Evolutionary conservation across 2,888 invertebrate genomes (phyloP).

Genomic region (Molorchus minor): DNA sequence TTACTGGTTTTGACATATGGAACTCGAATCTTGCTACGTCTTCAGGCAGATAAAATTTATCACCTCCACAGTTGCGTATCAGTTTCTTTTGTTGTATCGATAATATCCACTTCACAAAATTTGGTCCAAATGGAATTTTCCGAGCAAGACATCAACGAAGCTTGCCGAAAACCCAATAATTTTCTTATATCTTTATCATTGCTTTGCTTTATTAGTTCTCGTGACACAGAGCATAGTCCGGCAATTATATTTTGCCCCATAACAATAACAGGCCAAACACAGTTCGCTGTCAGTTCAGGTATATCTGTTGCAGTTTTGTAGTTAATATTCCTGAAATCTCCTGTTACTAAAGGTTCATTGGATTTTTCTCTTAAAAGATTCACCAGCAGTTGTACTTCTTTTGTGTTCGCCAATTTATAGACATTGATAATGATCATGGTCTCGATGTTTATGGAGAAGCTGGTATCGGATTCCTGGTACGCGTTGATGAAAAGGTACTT

Average conservation of each 20-base stretch:
- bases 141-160: conserved; percentile 83
- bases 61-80: conserved; percentile 42
- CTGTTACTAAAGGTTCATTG: conserved; percentile 49
- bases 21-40: conserved; percentile 82
- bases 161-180: conserved; percentile 80
- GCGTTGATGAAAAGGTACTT: conserved; percentile 40
- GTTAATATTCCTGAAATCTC: conserved; percentile 58
- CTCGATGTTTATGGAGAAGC: conserved; percentile 42
- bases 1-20: conserved; percentile 84
- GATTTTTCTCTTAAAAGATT: conserved; percentile 23
- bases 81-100: conserved; percentile 68
- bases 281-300: conserved; percentile 59
- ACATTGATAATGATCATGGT: conserved; percentile 44
- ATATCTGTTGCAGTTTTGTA: conserved; percentile 57
- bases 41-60: conserved; percentile 67
- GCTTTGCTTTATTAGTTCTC: conserved; percentile 67
- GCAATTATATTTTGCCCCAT: conserved; percentile 72
- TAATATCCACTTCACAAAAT: conserved; percentile 88
- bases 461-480: conserved; percentile 22
- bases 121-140: conserved; percentile 91
- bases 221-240: conserved; percentile 79
- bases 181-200: conserved; percentile 55
- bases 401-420: conserved; percentile 39
- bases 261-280: conserved; percentile 71
- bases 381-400: conserved; percentile 39